These are phyloP conservation scores for Macropus fuliginosus DNA, from an alignment of 2,797 vertebrate species.

Conservation along the genomic window DNA sequence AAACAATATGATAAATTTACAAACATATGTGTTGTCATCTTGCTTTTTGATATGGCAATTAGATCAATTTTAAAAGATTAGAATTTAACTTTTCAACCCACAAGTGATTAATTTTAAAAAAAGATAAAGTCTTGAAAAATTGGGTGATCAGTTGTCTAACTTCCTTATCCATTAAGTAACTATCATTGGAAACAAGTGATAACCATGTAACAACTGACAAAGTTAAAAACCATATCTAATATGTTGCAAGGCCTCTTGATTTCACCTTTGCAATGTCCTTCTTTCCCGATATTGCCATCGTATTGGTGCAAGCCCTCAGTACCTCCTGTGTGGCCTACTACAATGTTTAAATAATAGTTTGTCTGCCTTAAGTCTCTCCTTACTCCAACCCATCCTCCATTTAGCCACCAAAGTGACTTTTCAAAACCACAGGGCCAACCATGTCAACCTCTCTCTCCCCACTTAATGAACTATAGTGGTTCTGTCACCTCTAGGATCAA, in stretches of 20 bases:
- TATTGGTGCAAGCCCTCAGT: not conserved
- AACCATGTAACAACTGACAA: not conserved
- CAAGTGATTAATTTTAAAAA: not conserved
- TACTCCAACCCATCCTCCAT: not conserved
- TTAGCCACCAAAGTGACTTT: not conserved
- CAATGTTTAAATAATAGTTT: not conserved
- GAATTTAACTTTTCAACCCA: not conserved
- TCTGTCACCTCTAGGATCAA: not conserved
- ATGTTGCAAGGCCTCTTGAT: not conserved
- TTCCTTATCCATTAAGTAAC: not conserved
- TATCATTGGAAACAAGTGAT: not conserved
- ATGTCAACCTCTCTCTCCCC: not conserved
- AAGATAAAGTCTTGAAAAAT: not conserved
- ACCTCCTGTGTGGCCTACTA: not conserved
- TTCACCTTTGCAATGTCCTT: not conserved
- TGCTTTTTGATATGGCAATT: not conserved
- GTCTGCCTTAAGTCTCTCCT: not conserved
- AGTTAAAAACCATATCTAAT: not conserved
- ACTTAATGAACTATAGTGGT: not conserved
- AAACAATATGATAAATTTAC: not conserved
- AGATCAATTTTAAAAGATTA: not conserved
- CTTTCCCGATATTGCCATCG: not conserved
- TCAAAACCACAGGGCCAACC: not conserved
- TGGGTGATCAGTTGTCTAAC: not conserved
- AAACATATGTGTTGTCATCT: not conserved